phyloP scores from a whole-genome alignment of 2,113 vertebrate genomes.

The Blennius ocellaris region DNA sequence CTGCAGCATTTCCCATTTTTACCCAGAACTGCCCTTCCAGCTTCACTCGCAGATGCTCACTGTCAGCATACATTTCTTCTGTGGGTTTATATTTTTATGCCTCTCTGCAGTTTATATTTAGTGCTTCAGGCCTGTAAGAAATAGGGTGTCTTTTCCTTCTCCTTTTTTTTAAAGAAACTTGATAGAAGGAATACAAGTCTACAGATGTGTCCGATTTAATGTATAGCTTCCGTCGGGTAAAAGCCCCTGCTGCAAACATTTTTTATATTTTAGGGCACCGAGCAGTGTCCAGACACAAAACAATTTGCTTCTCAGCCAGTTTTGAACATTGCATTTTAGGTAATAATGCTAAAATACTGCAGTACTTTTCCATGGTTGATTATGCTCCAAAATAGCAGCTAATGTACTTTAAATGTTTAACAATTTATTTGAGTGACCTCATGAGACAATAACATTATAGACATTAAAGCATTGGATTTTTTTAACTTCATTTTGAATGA shows the following conservation, averaged over 20 bases:
- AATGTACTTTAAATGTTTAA: background rate
- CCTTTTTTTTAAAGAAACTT: slow-evolving; percentile 3
- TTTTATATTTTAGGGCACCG: background rate
- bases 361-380: background rate
- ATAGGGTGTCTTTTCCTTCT: background rate
- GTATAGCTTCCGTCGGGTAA: background rate
- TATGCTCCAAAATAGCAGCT: background rate
- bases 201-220: background rate
- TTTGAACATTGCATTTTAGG: background rate
- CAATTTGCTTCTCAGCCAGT: background rate
- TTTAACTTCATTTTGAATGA: no score
- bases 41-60: background rate
- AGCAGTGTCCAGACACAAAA: background rate
- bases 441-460: background rate
- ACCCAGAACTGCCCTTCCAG: background rate
- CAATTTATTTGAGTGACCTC: background rate
- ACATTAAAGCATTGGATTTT: background rate
- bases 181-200: background rate
- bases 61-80: slow-evolving; percentile 9
- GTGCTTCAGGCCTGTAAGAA: background rate
- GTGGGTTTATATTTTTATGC: background rate
- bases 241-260: background rate
- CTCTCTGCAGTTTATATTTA: background rate
- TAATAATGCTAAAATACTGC: background rate
- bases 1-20: no score